These are phyloP conservation scores for Ailuropoda melanoleuca DNA, from an alignment of 2,113 vertebrate species.

Conservation along the genomic window DNA sequence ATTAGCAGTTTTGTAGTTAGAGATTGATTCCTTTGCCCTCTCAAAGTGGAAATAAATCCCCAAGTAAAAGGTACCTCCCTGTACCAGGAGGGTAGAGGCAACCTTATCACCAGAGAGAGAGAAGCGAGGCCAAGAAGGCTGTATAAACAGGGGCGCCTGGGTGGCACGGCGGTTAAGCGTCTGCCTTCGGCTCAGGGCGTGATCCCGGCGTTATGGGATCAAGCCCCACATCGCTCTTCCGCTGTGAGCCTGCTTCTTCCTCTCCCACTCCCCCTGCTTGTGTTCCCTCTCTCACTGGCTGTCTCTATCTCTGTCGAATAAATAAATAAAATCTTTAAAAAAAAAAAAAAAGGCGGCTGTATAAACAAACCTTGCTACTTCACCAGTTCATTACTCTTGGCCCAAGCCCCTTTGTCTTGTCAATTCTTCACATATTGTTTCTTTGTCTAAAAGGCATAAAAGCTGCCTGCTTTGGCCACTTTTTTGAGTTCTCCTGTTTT, in stretches of 20 bases:
- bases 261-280: no score
- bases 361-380: neutral
- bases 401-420: neutral
- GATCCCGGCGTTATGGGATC: no score
- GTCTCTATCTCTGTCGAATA: no score
- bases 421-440: neutral
- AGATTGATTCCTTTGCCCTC: neutral
- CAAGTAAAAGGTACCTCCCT: neutral
- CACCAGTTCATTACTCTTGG: neutral
- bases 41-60: neutral
- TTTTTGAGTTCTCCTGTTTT: neutral
- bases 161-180: no score
- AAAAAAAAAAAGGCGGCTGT: no score
- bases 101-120: neutral
- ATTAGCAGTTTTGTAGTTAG: neutral
- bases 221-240: no score
- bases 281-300: no score
- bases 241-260: no score
- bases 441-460: neutral
- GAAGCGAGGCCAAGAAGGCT: neutral
- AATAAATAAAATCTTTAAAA: no score
- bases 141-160: no score
- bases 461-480: neutral
- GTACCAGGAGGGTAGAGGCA: neutral
- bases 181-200: no score